Percentiles rank a stretch among this genome's conserved stretches.
These are phyloP conservation scores for Limnodromus scolopaceus DNA, from an alignment of 2,797 vertebrate species.

Conservation along the genomic window DNA sequence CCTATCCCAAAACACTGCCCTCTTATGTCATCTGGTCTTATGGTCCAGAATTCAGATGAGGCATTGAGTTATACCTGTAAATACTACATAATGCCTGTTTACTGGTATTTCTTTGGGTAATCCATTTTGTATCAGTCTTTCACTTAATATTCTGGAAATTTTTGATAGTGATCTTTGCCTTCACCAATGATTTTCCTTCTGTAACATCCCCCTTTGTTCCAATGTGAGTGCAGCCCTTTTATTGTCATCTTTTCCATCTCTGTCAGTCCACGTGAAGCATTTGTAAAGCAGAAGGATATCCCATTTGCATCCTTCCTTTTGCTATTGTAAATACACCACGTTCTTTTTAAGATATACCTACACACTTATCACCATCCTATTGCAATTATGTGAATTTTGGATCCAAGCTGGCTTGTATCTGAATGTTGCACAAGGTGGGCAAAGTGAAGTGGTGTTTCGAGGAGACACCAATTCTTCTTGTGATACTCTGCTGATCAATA, in stretches of 20 bases:
- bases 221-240: neutral
- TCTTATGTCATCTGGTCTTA: neutral
- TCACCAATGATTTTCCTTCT: neutral
- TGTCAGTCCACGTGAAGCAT: neutral
- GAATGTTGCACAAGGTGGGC: neutral
- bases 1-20: neutral
- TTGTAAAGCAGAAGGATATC: neutral
- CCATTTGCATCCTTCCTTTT: neutral
- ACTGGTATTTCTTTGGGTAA: neutral
- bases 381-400: neutral
- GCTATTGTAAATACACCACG: neutral
- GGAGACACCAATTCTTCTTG: neutral
- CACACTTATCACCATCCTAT: neutral
- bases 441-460: neutral
- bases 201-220: neutral
- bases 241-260: neutral
- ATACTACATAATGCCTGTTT: neutral
- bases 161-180: neutral
- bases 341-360: neutral
- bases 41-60: neutral
- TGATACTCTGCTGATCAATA: neutral
- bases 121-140: neutral
- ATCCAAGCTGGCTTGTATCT: neutral
- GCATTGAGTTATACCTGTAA: neutral
- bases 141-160: neutral